phyloP scores from a whole-genome alignment of 2,113 vertebrate genomes.

The Eolophus roseicapilla region DNA sequence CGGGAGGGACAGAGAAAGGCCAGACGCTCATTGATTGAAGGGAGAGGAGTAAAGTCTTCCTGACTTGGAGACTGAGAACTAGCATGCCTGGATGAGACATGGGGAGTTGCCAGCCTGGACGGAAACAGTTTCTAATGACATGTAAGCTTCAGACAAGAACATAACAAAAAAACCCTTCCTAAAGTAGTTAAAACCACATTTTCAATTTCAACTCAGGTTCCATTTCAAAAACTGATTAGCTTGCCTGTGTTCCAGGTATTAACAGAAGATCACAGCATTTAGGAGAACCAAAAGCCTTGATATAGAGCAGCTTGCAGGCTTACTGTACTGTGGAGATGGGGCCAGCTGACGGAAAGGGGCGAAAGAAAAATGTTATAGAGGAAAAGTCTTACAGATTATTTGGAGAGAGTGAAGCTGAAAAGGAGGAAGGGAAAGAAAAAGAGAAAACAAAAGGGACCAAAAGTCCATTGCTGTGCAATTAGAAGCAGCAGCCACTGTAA shows the following conservation, averaged over 20 bases:
- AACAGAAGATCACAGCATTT: rapidly evolving
- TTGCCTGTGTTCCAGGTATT: neutral
- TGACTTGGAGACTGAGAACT: neutral
- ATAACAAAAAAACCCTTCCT: neutral
- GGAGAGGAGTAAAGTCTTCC: slow-evolving; percentile 78
- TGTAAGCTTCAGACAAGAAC: neutral
- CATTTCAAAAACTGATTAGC: neutral
- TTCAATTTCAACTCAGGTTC: neutral
- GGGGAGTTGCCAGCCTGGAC: neutral
- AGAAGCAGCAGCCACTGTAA: neutral
- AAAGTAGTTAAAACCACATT: neutral
- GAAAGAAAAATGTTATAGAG: neutral
- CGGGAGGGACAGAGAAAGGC: slow-evolving; percentile 83
- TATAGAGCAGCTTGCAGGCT: neutral
- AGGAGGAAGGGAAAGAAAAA: neutral
- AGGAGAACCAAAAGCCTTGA: neutral
- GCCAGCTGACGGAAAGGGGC: rapidly evolving
- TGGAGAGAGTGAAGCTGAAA: neutral
- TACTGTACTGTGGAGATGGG: rapidly evolving
- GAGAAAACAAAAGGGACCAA: neutral
- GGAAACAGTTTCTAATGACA: neutral
- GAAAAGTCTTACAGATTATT: neutral
- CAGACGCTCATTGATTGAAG: slow-evolving; percentile 83
- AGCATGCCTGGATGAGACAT: neutral
- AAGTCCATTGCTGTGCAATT: neutral